Evolutionary conservation across 2,797 vertebrate genomes (phyloP).

Genomic region (Danio albolineatus): DNA sequence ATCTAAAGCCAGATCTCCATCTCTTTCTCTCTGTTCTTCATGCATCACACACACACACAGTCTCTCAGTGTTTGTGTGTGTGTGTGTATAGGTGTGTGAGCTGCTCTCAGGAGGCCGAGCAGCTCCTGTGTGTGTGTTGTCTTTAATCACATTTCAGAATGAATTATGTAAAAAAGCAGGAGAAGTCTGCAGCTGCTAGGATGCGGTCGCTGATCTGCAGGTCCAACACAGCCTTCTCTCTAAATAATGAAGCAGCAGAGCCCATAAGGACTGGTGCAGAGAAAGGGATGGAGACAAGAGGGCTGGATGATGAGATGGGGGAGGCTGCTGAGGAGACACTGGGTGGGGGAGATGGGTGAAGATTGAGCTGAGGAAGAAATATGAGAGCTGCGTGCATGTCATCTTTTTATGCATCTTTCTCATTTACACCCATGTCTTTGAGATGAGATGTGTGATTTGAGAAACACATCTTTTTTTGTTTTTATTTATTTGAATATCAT

Average conservation of each 20-base stretch:
- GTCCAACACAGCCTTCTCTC: constrained; percentile 29
- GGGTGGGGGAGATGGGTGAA: constrained; percentile 9
- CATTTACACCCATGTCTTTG: constrained; percentile 18
- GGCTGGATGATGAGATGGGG: constrained; percentile 39
- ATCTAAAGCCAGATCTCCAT: constrained; percentile 11
- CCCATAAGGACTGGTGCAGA: constrained; percentile 28
- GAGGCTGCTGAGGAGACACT: constrained; percentile 27
- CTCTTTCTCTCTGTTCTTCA: constrained; percentile 29
- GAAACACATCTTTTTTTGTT: background rate
- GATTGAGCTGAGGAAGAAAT: background rate
- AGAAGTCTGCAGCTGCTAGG: constrained; percentile 38
- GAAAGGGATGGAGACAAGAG: constrained; percentile 27
- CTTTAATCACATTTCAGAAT: constrained; percentile 69
- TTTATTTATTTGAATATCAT: background rate
- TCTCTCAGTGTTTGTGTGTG: constrained; percentile 33
- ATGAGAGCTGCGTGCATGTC: constrained; percentile 1
- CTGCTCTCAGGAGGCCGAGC: constrained; percentile 44
- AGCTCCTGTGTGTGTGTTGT: constrained; percentile 51
- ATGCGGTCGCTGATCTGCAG: constrained; percentile 27
- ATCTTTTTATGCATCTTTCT: background rate
- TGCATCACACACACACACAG: background rate
- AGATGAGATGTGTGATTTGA: background rate
- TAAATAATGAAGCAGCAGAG: constrained; percentile 60
- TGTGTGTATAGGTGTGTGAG: constrained; percentile 38
- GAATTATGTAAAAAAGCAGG: constrained; percentile 60